Evolutionary conservation across 2,113 vertebrate species (phyloP).

Genomic region (Cephalopholis sonnerati): DNA sequence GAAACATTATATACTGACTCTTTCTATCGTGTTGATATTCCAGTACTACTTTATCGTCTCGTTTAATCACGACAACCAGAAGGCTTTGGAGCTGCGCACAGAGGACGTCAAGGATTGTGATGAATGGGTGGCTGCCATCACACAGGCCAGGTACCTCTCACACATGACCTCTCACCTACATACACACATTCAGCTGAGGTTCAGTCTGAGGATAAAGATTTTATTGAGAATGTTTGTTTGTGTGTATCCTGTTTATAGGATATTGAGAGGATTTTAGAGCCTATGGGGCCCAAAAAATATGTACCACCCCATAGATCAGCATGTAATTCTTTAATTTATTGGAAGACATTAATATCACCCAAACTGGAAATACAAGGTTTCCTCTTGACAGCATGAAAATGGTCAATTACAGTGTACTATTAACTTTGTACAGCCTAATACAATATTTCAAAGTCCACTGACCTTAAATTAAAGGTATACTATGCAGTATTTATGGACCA

Average conservation of each 20-base stretch:
- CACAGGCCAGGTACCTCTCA: slow-evolving; percentile 91
- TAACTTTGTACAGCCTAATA: neutral
- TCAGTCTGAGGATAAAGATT: neutral
- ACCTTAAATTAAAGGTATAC: no score
- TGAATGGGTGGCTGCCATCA: slow-evolving; percentile 97
- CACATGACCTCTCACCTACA: slow-evolving; percentile 41
- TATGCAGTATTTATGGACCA: no score
- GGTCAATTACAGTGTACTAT: neutral
- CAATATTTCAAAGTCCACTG: neutral
- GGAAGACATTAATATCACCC: neutral
- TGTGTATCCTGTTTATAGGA: neutral
- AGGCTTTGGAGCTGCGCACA: slow-evolving; percentile 93
- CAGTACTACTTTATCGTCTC: slow-evolving; percentile 97
- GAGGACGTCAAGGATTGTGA: slow-evolving; percentile 97
- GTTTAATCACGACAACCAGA: slow-evolving; percentile 98
- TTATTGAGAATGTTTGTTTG: neutral
- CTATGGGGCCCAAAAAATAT: neutral
- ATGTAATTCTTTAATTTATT: neutral
- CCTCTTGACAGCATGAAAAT: neutral
- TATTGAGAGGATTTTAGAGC: neutral
- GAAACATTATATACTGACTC: slow-evolving; percentile 6
- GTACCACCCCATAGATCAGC: neutral
- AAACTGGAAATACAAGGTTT: neutral
- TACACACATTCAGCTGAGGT: neutral
- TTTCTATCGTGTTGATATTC: slow-evolving; percentile 36